A percentile compares a stretch with the other conserved stretches of the same genome.
phyloP scores from a whole-genome alignment of 2,113 vertebrate species.

The Mormyrus iriodes region DNA sequence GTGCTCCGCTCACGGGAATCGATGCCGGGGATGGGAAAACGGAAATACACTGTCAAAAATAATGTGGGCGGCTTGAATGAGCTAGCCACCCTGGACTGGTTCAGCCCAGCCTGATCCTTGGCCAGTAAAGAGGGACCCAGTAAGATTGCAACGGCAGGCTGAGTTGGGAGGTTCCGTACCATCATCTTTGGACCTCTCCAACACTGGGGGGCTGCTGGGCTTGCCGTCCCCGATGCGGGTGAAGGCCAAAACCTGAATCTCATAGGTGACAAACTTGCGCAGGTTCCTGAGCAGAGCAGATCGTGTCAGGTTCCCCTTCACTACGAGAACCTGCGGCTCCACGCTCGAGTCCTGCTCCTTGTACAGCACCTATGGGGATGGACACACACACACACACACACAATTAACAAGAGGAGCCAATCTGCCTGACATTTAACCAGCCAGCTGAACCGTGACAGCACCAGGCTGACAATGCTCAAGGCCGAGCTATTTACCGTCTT shows the following conservation, averaged over 20 bases:
- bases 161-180: slow-evolving; percentile 54
- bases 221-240: slow-evolving; percentile 80
- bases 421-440: background rate
- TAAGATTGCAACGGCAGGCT: background rate
- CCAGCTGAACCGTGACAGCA: background rate
- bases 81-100: background rate
- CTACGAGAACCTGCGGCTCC: slow-evolving; percentile 60
- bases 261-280: slow-evolving; percentile 72
- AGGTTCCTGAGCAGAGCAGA: slow-evolving; percentile 68
- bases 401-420: slow-evolving; percentile 31
- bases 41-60: background rate
- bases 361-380: slow-evolving; percentile 68
- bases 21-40: background rate
- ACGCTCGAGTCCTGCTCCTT: slow-evolving; percentile 60
- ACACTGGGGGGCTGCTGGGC: slow-evolving; percentile 63
- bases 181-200: slow-evolving; percentile 82
- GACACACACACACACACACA: background rate
- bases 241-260: slow-evolving; percentile 81
- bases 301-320: slow-evolving; percentile 70
- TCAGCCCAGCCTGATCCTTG: background rate
- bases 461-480: slow-evolving; percentile 10
- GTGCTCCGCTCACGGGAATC: background rate
- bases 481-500: slow-evolving; percentile 14
- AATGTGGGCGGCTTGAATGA: background rate
- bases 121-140: no score